phyloP scores from a whole-genome alignment of 2,888 invertebrate genomes.

The Strigamia maritima region DNA sequence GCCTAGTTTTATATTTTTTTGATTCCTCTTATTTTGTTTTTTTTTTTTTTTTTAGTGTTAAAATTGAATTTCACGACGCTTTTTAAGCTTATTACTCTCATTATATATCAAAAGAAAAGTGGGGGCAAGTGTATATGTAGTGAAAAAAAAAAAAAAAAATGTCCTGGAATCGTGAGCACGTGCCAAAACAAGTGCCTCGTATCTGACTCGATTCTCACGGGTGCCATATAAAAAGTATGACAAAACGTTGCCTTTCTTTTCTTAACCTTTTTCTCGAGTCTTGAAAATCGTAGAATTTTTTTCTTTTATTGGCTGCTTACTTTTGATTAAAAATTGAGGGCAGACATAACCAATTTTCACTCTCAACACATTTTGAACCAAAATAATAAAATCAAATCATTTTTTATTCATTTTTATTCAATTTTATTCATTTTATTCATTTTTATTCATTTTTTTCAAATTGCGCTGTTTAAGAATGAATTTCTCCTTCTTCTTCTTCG shows the following conservation, averaged over 20 bases:
- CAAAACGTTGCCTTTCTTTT: neutral
- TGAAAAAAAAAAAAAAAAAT: neutral
- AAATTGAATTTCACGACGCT: neutral
- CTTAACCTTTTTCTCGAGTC: neutral
- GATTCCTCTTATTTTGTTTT: no score
- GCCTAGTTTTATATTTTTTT: no score
- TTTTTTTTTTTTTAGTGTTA: no score
- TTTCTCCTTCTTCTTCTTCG: no score
- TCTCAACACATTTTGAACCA: neutral
- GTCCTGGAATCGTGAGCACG: neutral
- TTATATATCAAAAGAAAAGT: neutral
- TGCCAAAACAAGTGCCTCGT: slow-evolving; percentile 4
- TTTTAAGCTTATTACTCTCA: neutral
- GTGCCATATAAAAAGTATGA: slow-evolving; percentile 23
- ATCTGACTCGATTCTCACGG: slow-evolving; percentile 11
- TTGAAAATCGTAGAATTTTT: neutral
- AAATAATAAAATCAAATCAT: no score
- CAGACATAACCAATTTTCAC: neutral
- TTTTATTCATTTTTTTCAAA: no score
- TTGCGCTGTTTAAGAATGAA: no score
- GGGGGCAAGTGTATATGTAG: neutral
- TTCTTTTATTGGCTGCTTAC: neutral
- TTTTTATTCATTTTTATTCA: no score
- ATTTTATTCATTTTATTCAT: no score
- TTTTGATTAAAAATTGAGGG: slow-evolving; percentile 2